Percentiles rank a stretch among this genome's conserved stretches.
Conservation (phyloP, 2,797 vertebrate genomes). For the Oryzias dopingdopingensis region DNA sequence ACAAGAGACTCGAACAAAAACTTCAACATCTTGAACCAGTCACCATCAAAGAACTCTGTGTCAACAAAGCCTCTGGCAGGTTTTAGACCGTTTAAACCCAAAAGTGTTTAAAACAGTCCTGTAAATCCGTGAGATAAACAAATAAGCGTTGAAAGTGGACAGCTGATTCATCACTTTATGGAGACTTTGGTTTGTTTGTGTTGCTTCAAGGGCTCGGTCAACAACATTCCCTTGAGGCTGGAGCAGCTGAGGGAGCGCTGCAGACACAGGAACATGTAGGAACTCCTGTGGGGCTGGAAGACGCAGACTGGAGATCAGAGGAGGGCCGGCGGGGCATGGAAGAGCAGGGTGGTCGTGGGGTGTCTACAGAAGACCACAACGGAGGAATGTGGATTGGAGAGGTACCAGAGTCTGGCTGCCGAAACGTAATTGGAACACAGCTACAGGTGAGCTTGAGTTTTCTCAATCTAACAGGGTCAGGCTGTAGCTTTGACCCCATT, state of each 20-base stretch:
- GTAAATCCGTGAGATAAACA: too few relatives aligned
- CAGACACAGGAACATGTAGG: slow-evolving; percentile 12
- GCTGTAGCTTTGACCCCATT: too few relatives aligned
- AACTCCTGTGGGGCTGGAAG: slow-evolving; percentile 21
- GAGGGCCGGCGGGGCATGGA: slow-evolving; percentile 7
- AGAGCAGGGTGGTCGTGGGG: slow-evolving; percentile 3
- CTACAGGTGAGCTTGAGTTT: slow-evolving; percentile 34
- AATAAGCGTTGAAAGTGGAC: too few relatives aligned
- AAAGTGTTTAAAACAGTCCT: too few relatives aligned
- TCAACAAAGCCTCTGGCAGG: too few relatives aligned
- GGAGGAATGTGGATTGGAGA: slow-evolving; percentile 18
- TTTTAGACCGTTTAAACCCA: too few relatives aligned
- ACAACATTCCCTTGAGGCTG: slow-evolving; percentile 19
- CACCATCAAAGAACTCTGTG: too few relatives aligned
- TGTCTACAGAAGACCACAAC: slow-evolving; percentile 5
- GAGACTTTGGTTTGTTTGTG: slow-evolving; percentile 21
- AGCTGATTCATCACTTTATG: too few relatives aligned
- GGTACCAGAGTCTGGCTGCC: slow-evolving; percentile 13
- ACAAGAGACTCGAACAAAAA: too few relatives aligned
- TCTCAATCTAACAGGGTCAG: not conserved
- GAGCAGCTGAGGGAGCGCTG: slow-evolving; percentile 28
- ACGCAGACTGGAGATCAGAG: slow-evolving; percentile 11
- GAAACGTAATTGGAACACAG: slow-evolving; percentile 1
- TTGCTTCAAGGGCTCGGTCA: slow-evolving; percentile 35
- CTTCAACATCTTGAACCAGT: too few relatives aligned